Base-by-base conservation (phyloP, 2,113 vertebrate genomes). In the Sphaerodactylus townsendi region DNA sequence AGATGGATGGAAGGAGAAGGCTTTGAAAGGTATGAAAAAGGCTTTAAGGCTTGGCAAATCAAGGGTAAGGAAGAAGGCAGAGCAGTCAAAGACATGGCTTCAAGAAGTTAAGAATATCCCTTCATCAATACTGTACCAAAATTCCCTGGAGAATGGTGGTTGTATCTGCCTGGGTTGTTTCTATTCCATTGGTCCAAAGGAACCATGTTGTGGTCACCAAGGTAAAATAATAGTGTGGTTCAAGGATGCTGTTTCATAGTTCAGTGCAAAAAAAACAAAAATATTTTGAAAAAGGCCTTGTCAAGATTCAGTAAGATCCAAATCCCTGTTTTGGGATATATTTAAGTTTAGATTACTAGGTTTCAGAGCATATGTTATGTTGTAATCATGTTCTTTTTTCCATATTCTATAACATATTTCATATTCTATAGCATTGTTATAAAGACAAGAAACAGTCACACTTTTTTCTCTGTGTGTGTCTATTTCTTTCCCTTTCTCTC, bases 11-110 rank as follows among this genome's bases (percentile, higher is more conserved):
- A 95, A 91, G 90, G 91, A 91, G 88, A 93, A 90, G n/a, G 41
- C 85, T 94, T 92, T 93, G 91, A 91, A 85, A 78, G 68, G n/a
- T 93, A 94, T 92, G 91, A 87, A 92, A 93, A 94, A 93, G 89
- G 84, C 90, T 71, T 30, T 33, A 64, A 72, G 68, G 41, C 68
- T 39, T 92, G 92, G 92, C 88, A 93, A 95, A 86, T 84, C 88
- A 28, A 15, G 79, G 84, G 41, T 37, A 62, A 77, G 77, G 39
- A 59, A 6, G 75, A 62, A 48, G 25, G 65, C 39, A 25, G 3
- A 69, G 48, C 10, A 83, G 15, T 56, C 48, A 77, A 44, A 59
- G 30, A 39, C 3, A 37, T 19, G 28, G 62, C 44, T 37, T 6
- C 15, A 77, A 30, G 8, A 59, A 33, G 21, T 48, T 48, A 75